Evolutionary conservation across 2,113 vertebrate genomes (phyloP), one percentile per base, ranked within the genome.

Genomic region (Dicerorhinus sumatrensis): DNA sequence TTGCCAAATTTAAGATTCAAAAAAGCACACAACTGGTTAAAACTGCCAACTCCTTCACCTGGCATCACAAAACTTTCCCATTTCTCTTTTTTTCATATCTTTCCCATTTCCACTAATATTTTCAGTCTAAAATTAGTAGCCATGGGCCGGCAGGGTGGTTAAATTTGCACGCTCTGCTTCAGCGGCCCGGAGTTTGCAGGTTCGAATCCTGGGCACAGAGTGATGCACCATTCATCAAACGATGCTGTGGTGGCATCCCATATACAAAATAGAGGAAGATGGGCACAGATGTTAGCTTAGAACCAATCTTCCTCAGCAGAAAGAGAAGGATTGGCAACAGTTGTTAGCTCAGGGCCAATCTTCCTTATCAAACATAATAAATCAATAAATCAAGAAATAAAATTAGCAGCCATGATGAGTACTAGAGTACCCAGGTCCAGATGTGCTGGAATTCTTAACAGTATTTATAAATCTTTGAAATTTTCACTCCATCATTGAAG

Each of bases 41-140:
- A 87, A 48, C n/a, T 91, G 11, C 27, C 54, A 62, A 27, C 3
- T 81, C 25, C 58, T 91, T 80, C 13, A 94, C 46, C 31, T 86
- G 63, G 31, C 36, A 93, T 84, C 33, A 60, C 6, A 62, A 62
- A 87, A 83, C 36, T 58, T 77, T 80, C 29, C 36, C 63, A 13
- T 90, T 89, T 67, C 29, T n/a, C 4, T 20, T 83, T 94, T 95
- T 95, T 20, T 72, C 70, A 79, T 72, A 84, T 89, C n/a, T 33
- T 93, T 89, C 46, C 39, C 33, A 86, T 85, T 56, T 58, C 51
- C 72, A 80, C 56, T 65, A 85, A 58, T 79, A 93, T 33, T 95
- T 63, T 95, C 69, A 91, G 36, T 88, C 29, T 92, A 84, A 89
- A 92, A 77, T 84, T 79, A 63, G 48, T 46, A 58, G 42, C 70